Percentiles rank a stretch among this genome's conserved stretches.
These are phyloP conservation scores for Cossypha caffra DNA, from an alignment of 2,797 vertebrate genomes.

Conservation along the genomic window DNA sequence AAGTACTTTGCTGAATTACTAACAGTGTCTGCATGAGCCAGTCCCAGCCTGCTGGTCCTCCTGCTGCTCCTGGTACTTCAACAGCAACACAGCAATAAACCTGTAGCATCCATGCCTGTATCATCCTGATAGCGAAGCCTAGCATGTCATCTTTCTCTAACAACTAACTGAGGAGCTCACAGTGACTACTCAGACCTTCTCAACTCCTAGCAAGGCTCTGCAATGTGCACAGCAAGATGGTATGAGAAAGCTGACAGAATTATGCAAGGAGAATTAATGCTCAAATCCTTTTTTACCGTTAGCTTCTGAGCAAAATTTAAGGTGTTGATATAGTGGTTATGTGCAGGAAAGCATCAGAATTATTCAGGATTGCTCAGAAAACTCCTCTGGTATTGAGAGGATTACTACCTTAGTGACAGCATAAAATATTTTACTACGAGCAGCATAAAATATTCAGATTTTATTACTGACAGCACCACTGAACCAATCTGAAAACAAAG, in stretches of 20 bases:
- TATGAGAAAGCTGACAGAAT: neutral
- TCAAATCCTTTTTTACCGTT: neutral
- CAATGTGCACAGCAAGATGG: neutral
- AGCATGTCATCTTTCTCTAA: neutral
- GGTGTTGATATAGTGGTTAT: neutral
- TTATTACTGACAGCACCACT: neutral
- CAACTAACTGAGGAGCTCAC: neutral
- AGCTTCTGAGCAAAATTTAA: neutral
- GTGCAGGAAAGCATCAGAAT: neutral
- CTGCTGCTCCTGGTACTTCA: accelerated
- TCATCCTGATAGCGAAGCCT: neutral
- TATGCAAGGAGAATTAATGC: neutral
- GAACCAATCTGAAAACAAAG: neutral
- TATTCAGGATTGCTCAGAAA: neutral
- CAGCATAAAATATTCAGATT: neutral
- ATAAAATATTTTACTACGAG: neutral
- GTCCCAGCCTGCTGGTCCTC: neutral
- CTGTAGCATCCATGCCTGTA: neutral
- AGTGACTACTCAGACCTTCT: neutral
- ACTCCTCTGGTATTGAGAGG: neutral
- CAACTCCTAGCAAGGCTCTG: neutral
- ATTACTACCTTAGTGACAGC: neutral
- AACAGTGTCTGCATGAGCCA: neutral
- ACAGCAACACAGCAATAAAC: neutral
- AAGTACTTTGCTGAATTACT: neutral